Evolutionary conservation across 2,888 invertebrate genomes (phyloP).

Genomic region (Dolichopus griseipennis): DNA sequence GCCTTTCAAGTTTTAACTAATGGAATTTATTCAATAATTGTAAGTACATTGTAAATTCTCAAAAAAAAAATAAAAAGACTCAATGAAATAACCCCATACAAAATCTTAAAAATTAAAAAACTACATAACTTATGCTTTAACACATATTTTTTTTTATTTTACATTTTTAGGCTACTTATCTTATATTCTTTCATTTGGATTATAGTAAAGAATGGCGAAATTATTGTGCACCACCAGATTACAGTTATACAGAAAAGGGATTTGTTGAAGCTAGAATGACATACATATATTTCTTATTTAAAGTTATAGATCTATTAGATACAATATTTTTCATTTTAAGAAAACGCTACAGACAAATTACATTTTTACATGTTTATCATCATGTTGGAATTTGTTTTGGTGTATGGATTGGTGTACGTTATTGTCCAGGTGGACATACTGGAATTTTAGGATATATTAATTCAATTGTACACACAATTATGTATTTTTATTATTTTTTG

Average conservation of each 20-base stretch:
- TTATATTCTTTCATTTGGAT: neutral
- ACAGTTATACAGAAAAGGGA: constrained; percentile 10
- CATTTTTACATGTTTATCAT: constrained; percentile 62
- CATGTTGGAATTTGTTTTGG: constrained; percentile 56
- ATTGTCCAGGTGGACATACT: constrained; percentile 56
- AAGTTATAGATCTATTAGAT: constrained; percentile 56
- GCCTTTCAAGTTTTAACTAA: constrained; percentile 54
- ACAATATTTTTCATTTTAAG: constrained; percentile 62
- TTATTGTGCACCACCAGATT: constrained; percentile 12
- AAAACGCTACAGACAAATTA: constrained; percentile 58
- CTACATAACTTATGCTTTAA: too few species aligned
- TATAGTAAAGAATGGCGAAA: constrained; percentile 3
- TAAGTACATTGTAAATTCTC: neutral
- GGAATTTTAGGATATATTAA: constrained; percentile 59
- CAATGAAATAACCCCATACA: too few species aligned
- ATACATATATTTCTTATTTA: constrained; percentile 55
- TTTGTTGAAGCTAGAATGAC: constrained; percentile 7
- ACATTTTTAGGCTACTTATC: neutral
- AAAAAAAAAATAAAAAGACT: too few species aligned
- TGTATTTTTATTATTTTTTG: constrained; percentile 75
- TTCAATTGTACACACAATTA: constrained; percentile 64
- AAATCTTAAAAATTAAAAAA: too few species aligned
- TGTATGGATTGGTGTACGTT: constrained; percentile 51
- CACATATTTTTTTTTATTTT: neutral
- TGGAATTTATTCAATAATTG: constrained; percentile 18